Evolutionary conservation across 1,140 invertebrate genomes (phyloP).

Genomic region (Tetramorium parvispinum): DNA sequence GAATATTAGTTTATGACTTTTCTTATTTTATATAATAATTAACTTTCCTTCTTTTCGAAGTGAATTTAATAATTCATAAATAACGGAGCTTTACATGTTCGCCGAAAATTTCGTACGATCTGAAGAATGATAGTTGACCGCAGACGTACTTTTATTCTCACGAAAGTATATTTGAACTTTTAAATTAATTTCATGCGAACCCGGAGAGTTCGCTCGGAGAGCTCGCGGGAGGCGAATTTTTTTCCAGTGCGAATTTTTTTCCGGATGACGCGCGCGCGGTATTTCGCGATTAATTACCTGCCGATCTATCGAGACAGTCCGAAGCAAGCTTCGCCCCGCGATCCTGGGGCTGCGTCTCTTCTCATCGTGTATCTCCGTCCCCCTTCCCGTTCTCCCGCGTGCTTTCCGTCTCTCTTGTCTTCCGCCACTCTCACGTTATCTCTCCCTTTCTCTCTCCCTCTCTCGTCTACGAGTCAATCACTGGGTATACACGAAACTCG

Average conservation of each 20-base stretch:
- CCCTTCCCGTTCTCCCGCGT: slow-evolving; percentile 33
- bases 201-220: neutral
- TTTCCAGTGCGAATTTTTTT: slow-evolving; percentile 43
- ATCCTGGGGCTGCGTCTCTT: slow-evolving; percentile 41
- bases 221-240: slow-evolving; percentile 39
- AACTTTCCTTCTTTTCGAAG: neutral
- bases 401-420: slow-evolving; percentile 12
- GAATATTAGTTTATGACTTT: neutral
- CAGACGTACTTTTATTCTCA: slow-evolving; percentile 15
- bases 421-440: slow-evolving; percentile 17
- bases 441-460: slow-evolving; percentile 29
- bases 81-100: neutral
- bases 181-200: slow-evolving; percentile 58
- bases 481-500: slow-evolving; percentile 79
- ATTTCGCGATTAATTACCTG: slow-evolving; percentile 78
- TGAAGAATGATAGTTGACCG: slow-evolving; percentile 39
- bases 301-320: slow-evolving; percentile 74
- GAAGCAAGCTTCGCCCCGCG: slow-evolving; percentile 56
- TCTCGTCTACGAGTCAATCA: slow-evolving; percentile 79
- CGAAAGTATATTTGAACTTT: slow-evolving; percentile 59
- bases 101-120: slow-evolving; percentile 9
- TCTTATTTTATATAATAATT: neutral
- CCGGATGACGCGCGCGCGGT: slow-evolving; percentile 62
- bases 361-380: slow-evolving; percentile 16
- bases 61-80: neutral